A percentile compares a stretch with the other conserved stretches of the same genome.
phyloP scores from a whole-genome alignment of 2,797 vertebrate genomes.

The Pogoniulus pusillus region DNA sequence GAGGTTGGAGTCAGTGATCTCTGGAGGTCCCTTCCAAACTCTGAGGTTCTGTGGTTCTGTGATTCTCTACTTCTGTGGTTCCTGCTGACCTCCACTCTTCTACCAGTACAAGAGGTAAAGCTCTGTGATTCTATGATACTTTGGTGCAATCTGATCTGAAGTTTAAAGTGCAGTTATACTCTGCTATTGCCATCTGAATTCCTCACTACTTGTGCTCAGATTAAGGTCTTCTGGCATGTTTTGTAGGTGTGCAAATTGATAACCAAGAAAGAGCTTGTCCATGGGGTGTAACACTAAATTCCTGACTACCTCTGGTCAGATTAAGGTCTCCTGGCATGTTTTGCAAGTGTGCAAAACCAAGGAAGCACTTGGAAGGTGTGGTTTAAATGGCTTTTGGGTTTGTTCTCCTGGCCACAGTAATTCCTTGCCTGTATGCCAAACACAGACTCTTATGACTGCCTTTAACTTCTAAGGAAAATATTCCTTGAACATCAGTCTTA shows the following conservation, averaged over 20 bases:
- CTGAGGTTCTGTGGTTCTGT: no score
- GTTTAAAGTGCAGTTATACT: constrained; percentile 19
- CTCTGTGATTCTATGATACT: no score
- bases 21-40: no score
- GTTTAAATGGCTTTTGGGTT: neutral
- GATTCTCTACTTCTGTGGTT: no score
- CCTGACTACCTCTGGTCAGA: neutral
- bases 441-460: neutral
- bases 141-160: constrained; percentile 14
- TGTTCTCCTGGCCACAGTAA: neutral
- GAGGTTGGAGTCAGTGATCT: no score
- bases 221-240: neutral
- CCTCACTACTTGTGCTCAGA: neutral
- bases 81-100: no score
- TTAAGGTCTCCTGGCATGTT: neutral
- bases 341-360: neutral
- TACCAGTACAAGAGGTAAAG: no score
- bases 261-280: neutral
- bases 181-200: neutral
- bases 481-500: neutral
- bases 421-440: neutral
- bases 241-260: neutral
- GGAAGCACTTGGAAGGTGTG: neutral
- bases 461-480: neutral
- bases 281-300: neutral